These are phyloP conservation scores for Crossocerus cetratus DNA, from an alignment of 2,888 invertebrate genomes.

Conservation along the genomic window DNA sequence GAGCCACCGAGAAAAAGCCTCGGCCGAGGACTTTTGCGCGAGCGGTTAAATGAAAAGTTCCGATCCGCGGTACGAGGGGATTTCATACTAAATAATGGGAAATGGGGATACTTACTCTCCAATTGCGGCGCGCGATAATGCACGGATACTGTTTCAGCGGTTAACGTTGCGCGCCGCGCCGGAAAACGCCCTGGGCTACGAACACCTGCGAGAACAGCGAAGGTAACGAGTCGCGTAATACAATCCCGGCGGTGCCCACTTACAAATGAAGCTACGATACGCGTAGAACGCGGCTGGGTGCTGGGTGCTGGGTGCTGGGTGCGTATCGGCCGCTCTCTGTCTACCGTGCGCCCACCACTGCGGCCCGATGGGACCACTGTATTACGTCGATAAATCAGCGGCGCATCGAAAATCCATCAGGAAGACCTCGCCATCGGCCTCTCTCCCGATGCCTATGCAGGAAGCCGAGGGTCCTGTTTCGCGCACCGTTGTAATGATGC, in stretches of 20 bases:
- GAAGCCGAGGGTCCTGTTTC: conserved; percentile 17
- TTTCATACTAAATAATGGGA: not conserved
- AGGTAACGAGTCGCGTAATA: conserved; percentile 20
- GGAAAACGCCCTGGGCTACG: conserved; percentile 3
- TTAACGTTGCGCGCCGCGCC: not conserved
- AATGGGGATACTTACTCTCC: not conserved
- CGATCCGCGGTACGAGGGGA: not conserved
- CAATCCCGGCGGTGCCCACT: conserved; percentile 22
- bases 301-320: conserved; percentile 1
- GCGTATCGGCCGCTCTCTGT: not conserved
- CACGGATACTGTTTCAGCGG: not conserved
- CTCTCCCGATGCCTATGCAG: not conserved
- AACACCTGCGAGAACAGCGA: conserved; percentile 17
- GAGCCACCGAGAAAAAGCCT: too few relatives aligned
- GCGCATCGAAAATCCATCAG: conserved; percentile 66
- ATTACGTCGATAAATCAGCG: conserved; percentile 69
- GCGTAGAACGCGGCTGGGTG: conserved; percentile 28
- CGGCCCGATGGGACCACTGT: conserved; percentile 38
- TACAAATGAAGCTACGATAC: conserved; percentile 42
- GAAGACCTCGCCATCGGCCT: conserved; percentile 34
- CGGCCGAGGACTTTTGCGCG: too few relatives aligned
- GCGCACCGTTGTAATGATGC: conserved; percentile 16
- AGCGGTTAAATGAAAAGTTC: too few relatives aligned
- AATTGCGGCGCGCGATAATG: not conserved
- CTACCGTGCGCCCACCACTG: too few relatives aligned